These are phyloP conservation scores for Cephus cinctus DNA, from an alignment of 1,140 invertebrate genomes.

Conservation along the genomic window DNA sequence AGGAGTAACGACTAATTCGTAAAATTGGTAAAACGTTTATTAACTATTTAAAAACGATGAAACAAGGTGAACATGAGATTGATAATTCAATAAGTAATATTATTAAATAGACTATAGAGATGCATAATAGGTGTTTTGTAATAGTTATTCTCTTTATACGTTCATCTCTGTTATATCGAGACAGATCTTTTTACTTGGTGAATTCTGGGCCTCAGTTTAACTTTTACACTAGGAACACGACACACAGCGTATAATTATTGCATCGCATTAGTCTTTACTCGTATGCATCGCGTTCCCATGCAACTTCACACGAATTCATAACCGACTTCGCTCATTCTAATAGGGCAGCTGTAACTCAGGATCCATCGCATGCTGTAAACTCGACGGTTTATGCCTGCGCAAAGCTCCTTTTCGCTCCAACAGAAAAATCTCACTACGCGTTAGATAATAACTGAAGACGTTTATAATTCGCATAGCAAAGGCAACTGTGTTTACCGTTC, in stretches of 20 bases:
- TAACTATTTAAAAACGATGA: slow-evolving; percentile 57
- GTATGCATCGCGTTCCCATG: no score
- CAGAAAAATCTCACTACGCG: no score
- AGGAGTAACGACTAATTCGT: not conserved
- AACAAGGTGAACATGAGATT: slow-evolving; percentile 56
- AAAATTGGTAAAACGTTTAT: slow-evolving; percentile 52
- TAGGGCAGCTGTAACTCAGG: not conserved
- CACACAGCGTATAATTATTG: no score
- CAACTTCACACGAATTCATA: no score
- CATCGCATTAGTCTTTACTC: no score
- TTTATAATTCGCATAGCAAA: slow-evolving; percentile 14
- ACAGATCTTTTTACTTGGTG: slow-evolving; percentile 32
- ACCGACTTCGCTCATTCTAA: no score
- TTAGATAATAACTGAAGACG: no score
- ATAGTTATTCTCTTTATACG: slow-evolving; percentile 43
- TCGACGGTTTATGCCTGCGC: no score
- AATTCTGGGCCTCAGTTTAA: slow-evolving; percentile 24
- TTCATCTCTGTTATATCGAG: slow-evolving; percentile 36
- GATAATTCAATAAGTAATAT: slow-evolving; percentile 56
- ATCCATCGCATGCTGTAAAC: slow-evolving; percentile 13
- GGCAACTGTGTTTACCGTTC: slow-evolving; percentile 35
- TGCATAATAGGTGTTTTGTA: slow-evolving; percentile 50
- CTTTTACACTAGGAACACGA: no score
- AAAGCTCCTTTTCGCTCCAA: no score
- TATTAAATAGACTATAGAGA: slow-evolving; percentile 57